Conservation (phyloP, 2,797 vertebrate genomes). For the Gallinago solitaria region DNA sequence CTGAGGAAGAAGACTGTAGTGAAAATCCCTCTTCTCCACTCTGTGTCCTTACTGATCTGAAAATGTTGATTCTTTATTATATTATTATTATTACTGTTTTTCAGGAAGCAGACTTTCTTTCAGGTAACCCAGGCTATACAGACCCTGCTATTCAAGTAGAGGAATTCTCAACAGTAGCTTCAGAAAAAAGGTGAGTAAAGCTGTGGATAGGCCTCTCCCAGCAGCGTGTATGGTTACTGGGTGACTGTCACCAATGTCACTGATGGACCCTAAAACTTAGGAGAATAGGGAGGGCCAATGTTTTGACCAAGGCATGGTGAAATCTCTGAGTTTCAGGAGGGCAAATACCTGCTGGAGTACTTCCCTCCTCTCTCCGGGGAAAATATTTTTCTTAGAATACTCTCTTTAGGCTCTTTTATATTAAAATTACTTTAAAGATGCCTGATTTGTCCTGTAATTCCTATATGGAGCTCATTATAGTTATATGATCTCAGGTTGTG, state of each 20-base stretch:
- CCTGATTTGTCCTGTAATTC: background rate
- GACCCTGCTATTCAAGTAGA: constrained; percentile 80
- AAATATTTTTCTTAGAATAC: background rate
- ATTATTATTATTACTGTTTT: background rate
- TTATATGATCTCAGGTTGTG: background rate
- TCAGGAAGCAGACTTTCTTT: constrained; percentile 81
- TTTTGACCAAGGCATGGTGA: background rate
- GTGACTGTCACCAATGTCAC: background rate
- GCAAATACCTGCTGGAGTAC: background rate
- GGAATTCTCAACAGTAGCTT: constrained; percentile 66
- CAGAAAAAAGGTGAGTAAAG: constrained; percentile 79
- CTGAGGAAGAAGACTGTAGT: background rate
- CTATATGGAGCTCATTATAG: background rate
- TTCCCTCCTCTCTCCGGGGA: background rate
- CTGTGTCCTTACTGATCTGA: background rate
- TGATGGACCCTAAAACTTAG: background rate
- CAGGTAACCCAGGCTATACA: constrained; percentile 82
- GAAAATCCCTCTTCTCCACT: background rate
- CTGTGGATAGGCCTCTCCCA: background rate
- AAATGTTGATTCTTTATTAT: background rate
- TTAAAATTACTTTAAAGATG: background rate
- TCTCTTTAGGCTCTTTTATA: background rate
- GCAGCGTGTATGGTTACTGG: background rate
- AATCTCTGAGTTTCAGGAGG: background rate
- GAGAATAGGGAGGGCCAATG: background rate